These are phyloP conservation scores for Tachina fera DNA, from an alignment of 2,888 invertebrate genomes.

Conservation along the genomic window DNA sequence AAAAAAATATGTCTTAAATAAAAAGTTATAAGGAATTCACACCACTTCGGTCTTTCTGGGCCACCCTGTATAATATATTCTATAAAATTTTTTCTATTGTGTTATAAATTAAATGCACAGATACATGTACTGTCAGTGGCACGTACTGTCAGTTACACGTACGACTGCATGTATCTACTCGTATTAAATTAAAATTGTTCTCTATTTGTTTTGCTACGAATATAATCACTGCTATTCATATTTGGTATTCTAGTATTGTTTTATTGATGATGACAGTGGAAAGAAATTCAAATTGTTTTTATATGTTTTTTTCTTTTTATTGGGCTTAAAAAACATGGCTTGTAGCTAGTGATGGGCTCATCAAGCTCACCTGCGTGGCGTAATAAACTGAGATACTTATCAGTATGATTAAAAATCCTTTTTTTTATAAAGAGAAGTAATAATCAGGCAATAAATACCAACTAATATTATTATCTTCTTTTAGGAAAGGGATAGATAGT, in stretches of 20 bases:
- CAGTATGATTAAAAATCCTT: too few relatives aligned
- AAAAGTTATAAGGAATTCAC: too few relatives aligned
- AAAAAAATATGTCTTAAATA: too few relatives aligned
- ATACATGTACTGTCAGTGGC: conserved; percentile 25
- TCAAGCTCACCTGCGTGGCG: too few relatives aligned
- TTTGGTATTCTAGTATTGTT: conserved; percentile 52
- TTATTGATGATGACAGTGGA: conserved; percentile 20
- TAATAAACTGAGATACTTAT: too few relatives aligned
- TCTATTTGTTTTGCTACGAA: conserved; percentile 25
- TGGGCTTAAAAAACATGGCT: background rate
- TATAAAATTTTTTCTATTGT: conserved; percentile 3
- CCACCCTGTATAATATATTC: too few relatives aligned
- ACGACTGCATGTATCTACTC: background rate
- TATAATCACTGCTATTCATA: conserved; percentile 14
- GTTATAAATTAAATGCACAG: conserved; percentile 37
- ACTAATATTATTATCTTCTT: too few relatives aligned
- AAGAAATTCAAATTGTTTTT: conserved; percentile 53
- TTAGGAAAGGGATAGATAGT: too few relatives aligned
- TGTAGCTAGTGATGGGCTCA: background rate
- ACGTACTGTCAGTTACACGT: conserved; percentile 20
- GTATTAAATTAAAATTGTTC: conserved; percentile 33
- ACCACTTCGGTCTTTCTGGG: too few relatives aligned
- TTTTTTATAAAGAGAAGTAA: too few relatives aligned
- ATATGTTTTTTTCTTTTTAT: background rate
- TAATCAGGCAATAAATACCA: too few relatives aligned